These are phyloP conservation scores for Anodontia alba DNA, from an alignment of 2,888 invertebrate genomes.

Conservation along the genomic window DNA sequence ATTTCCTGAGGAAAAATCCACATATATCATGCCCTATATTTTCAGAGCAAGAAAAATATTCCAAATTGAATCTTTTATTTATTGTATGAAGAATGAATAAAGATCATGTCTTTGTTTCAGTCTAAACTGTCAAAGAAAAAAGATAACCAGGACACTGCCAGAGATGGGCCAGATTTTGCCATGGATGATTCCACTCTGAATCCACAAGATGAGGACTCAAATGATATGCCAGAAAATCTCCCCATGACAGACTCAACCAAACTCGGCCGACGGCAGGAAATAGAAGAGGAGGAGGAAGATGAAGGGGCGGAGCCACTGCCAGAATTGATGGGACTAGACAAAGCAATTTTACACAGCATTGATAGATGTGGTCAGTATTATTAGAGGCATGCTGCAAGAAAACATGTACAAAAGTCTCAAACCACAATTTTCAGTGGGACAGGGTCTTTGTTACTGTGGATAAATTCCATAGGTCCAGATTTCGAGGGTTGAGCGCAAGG, in stretches of 20 bases:
- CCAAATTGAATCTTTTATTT: too few relatives aligned
- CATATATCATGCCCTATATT: too few relatives aligned
- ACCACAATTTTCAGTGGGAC: neutral
- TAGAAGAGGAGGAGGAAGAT: constrained; percentile 83
- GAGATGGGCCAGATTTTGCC: constrained; percentile 70
- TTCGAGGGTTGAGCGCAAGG: too few relatives aligned
- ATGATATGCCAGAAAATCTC: constrained; percentile 84
- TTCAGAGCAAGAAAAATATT: too few relatives aligned
- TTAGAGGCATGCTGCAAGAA: too few relatives aligned
- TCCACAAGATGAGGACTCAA: constrained; percentile 84
- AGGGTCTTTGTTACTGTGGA: too few relatives aligned
- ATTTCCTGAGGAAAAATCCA: too few relatives aligned
- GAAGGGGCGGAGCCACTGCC: constrained; percentile 70
- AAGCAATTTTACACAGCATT: constrained; percentile 95
- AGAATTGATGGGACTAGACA: constrained; percentile 92
- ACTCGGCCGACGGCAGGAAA: constrained; percentile 80
- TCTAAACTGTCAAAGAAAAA: constrained; percentile 70
- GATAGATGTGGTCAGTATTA: constrained; percentile 91
- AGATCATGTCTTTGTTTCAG: neutral
- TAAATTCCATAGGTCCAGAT: too few relatives aligned
- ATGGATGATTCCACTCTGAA: constrained; percentile 81
- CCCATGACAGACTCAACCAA: constrained; percentile 63
- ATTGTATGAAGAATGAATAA: too few relatives aligned
- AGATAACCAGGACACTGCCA: constrained; percentile 66
- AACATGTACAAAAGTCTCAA: neutral